Conservation (phyloP, 2,797 vertebrate species). For the Danio kyathit region DNA sequence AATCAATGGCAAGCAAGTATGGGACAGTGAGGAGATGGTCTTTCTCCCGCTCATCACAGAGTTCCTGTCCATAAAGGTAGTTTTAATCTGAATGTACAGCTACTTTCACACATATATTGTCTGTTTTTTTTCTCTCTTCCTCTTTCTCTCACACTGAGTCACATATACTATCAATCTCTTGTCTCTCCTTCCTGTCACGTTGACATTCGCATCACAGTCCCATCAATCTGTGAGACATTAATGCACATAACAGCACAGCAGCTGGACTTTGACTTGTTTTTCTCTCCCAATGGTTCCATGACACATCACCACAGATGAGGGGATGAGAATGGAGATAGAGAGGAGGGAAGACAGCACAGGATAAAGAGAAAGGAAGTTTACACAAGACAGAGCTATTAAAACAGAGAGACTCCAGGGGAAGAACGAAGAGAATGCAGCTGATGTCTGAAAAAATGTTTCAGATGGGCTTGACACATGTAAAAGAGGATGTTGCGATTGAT, state of each 20-base stretch:
- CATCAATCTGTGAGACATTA: conserved; percentile 42
- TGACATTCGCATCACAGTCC: conserved; percentile 10
- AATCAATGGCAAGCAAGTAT: conserved; percentile 92
- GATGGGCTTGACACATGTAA: neutral
- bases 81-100: neutral
- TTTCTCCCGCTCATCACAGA: conserved; percentile 93
- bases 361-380: conserved; percentile 1
- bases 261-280: conserved; percentile 57
- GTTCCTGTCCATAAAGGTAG: conserved; percentile 95
- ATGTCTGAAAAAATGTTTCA: conserved; percentile 32
- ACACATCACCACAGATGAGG: conserved; percentile 17
- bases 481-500: neutral
- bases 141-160: neutral
- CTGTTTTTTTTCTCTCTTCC: neutral
- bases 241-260: conserved; percentile 49
- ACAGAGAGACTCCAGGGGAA: neutral
- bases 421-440: conserved; percentile 46
- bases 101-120: neutral
- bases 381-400: conserved; percentile 7
- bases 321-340: neutral
- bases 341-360: neutral
- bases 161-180: neutral
- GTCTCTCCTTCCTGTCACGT: neutral
- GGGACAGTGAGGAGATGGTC: conserved; percentile 95
- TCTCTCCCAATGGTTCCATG: conserved; percentile 37